Evolutionary conservation across 2,888 invertebrate species (phyloP).

Genomic region (Sinopyrophorus schimmeli): DNA sequence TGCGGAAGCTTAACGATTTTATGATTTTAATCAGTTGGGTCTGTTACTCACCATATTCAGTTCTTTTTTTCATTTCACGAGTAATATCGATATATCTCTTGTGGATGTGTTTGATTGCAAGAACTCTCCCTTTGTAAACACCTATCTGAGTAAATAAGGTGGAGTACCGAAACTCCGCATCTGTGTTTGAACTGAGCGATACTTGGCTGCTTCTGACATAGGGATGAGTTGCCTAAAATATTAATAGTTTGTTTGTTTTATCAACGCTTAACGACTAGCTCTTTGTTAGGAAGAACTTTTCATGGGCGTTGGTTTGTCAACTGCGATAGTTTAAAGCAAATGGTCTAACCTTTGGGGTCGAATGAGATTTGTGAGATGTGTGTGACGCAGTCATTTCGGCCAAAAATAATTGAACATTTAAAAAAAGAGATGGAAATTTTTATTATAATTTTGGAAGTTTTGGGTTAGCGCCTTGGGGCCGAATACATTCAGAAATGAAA

Average conservation of each 20-base stretch:
- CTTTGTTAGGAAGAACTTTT: too few relatives aligned
- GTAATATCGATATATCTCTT: constrained; percentile 88
- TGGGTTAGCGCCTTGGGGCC: too few relatives aligned
- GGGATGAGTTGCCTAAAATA: constrained; percentile 60
- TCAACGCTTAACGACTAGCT: too few relatives aligned
- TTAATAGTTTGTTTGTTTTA: not conserved
- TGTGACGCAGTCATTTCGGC: too few relatives aligned
- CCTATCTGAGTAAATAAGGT: constrained; percentile 91
- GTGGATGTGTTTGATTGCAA: constrained; percentile 83
- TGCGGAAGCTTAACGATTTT: constrained; percentile 12
- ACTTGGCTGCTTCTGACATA: constrained; percentile 83
- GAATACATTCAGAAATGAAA: too few relatives aligned
- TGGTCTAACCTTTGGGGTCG: too few relatives aligned
- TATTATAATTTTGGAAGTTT: too few relatives aligned
- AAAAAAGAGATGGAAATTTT: too few relatives aligned
- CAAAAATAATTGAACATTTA: too few relatives aligned
- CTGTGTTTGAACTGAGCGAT: constrained; percentile 89
- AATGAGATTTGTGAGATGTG: too few relatives aligned
- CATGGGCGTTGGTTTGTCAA: too few relatives aligned
- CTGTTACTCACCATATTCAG: constrained; percentile 74
- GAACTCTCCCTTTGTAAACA: constrained; percentile 82
- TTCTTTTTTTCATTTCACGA: constrained; percentile 88
- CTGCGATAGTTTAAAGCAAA: too few relatives aligned
- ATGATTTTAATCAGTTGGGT: not conserved
- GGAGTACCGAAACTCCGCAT: constrained; percentile 86